phyloP scores from a whole-genome alignment of 2,113 vertebrate species.

The Prunella fulvescens region DNA sequence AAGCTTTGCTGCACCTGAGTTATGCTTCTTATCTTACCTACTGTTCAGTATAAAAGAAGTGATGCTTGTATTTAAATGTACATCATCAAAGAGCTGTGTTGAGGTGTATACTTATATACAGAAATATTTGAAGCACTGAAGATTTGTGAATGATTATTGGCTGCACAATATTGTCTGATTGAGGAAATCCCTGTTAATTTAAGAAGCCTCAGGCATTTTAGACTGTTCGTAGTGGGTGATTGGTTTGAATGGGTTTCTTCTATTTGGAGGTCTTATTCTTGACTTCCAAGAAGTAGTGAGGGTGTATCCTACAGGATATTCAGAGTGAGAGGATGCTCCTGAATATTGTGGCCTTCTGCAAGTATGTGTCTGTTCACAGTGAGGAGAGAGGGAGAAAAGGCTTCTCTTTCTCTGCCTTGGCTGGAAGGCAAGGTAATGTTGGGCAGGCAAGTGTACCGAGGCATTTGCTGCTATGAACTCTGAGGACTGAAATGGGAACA shows the following conservation, averaged over 20 bases:
- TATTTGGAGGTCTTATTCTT: neutral
- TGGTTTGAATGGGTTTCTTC: neutral
- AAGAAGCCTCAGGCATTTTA: neutral
- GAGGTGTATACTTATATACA: neutral
- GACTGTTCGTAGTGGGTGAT: neutral
- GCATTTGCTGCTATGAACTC: neutral
- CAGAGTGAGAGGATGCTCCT: neutral
- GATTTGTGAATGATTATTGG: neutral
- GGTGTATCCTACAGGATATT: neutral
- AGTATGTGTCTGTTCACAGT: neutral
- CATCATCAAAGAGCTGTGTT: neutral
- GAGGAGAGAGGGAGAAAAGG: neutral
- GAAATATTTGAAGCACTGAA: neutral
- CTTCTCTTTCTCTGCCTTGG: neutral
- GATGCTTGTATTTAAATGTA: neutral
- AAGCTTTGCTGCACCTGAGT: neutral
- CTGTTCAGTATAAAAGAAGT: neutral
- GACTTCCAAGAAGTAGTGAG: neutral
- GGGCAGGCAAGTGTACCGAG: neutral
- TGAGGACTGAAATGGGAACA: neutral
- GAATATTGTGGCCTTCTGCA: neutral
- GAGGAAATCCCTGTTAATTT: neutral
- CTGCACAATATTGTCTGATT: neutral
- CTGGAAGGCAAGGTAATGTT: neutral
- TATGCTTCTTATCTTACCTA: neutral